These are phyloP conservation scores for Sclerurus mexicanus DNA, from an alignment of 2,113 vertebrate species.

Conservation along the genomic window DNA sequence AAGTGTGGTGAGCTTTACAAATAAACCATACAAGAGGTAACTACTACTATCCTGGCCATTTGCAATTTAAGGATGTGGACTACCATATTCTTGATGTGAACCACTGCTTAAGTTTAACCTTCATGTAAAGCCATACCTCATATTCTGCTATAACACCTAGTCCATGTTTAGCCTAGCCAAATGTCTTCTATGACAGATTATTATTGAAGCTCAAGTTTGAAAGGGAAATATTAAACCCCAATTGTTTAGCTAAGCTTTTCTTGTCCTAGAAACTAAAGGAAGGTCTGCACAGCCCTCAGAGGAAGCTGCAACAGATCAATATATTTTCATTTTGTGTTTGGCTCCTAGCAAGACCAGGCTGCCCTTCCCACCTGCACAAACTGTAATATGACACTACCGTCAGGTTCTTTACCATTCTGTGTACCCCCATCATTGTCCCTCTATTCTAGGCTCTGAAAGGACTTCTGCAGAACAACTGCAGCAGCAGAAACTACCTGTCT, in stretches of 20 bases:
- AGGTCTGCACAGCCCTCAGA: neutral
- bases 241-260: neutral
- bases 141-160: neutral
- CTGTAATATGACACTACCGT: neutral
- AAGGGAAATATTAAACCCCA: neutral
- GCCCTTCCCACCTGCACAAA: neutral
- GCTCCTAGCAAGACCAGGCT: neutral
- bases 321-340: neutral
- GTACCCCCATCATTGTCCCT: neutral
- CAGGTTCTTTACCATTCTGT: neutral
- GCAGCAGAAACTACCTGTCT: neutral
- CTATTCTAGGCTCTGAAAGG: neutral
- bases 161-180: neutral
- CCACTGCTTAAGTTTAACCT: neutral
- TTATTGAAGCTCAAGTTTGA: neutral
- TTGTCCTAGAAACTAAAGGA: neutral
- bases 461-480: neutral
- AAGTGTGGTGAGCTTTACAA: neutral
- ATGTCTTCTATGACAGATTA: neutral
- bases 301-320: neutral
- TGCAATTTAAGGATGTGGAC: neutral
- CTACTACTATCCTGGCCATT: neutral
- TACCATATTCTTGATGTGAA: neutral
- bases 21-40: neutral
- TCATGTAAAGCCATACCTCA: neutral